phyloP scores from a whole-genome alignment of 2,797 vertebrate genomes.

The Oreochromis grahami region DNA sequence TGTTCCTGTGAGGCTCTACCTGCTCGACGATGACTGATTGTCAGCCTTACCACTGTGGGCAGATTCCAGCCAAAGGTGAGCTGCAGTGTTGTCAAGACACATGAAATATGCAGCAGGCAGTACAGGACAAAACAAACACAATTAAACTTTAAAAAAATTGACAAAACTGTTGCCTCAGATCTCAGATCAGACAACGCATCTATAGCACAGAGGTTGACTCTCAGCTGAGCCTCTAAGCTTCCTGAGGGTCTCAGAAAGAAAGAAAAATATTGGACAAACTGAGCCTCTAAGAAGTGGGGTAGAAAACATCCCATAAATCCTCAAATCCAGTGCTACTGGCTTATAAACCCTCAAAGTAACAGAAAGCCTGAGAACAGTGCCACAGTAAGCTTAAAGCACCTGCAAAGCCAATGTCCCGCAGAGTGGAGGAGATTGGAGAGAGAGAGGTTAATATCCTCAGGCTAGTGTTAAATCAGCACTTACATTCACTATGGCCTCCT shows the following conservation, averaged over 20 bases:
- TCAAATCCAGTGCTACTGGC: conserved; percentile 29
- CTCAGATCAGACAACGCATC: not conserved
- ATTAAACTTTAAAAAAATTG: not conserved
- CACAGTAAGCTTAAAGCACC: conserved; percentile 27
- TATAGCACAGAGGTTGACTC: conserved; percentile 25
- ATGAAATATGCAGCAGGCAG: not conserved
- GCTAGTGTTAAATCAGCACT: conserved; percentile 61
- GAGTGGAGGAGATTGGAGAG: not conserved
- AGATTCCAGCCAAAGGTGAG: not conserved
- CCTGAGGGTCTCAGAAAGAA: conserved; percentile 5
- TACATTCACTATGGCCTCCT: conserved; percentile 96
- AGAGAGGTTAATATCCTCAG: not conserved
- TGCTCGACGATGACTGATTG: not conserved
- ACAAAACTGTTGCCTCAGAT: not conserved
- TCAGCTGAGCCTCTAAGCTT: conserved; percentile 15
- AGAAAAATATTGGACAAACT: conserved; percentile 35
- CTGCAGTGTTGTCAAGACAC: not conserved
- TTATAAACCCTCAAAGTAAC: conserved; percentile 33
- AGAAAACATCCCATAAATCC: conserved; percentile 53
- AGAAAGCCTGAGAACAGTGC: conserved; percentile 13
- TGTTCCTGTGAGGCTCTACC: conserved; percentile 62
- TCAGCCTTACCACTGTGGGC: not conserved
- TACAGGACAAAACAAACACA: not conserved
- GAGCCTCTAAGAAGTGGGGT: conserved; percentile 35
- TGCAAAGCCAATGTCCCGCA: not conserved